Percentiles rank a stretch among this genome's conserved stretches.
Conservation (phyloP, 2,113 vertebrate genomes). For the Nibea albiflora region DNA sequence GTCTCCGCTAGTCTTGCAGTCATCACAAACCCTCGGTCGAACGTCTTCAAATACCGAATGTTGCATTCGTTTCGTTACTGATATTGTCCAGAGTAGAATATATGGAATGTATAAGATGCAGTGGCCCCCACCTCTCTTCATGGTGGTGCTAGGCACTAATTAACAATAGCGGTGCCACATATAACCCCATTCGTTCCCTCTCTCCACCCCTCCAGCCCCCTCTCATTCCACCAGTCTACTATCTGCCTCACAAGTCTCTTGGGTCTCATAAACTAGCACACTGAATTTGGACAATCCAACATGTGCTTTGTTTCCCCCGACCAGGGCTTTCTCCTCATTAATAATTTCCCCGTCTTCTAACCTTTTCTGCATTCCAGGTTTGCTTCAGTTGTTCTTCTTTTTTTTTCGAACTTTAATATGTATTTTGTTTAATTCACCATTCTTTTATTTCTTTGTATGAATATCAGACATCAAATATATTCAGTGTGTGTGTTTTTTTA, state of each 20-base stretch:
- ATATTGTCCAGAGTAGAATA: background rate
- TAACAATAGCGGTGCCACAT: slow-evolving; percentile 61
- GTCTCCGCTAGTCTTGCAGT: slow-evolving; percentile 1
- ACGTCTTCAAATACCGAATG: background rate
- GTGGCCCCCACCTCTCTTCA: slow-evolving; percentile 22
- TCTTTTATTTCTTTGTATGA: background rate
- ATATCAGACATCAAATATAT: background rate
- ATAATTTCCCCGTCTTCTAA: slow-evolving; percentile 40
- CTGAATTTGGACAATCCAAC: slow-evolving; percentile 66
- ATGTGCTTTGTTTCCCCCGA: slow-evolving; percentile 52
- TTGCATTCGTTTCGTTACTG: background rate
- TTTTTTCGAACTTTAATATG: background rate
- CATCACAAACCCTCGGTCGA: background rate
- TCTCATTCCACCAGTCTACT: slow-evolving; percentile 57
- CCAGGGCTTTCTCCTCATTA: slow-evolving; percentile 49
- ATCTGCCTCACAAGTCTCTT: slow-evolving; percentile 59
- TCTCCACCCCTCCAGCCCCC: slow-evolving; percentile 34
- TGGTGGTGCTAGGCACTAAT: slow-evolving; percentile 41
- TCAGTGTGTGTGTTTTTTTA: background rate
- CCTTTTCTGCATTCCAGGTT: slow-evolving; percentile 38
- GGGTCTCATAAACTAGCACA: slow-evolving; percentile 67
- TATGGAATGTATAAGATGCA: background rate
- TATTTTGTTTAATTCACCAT: background rate
- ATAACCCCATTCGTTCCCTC: slow-evolving; percentile 42
- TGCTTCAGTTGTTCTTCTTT: background rate